Conservation (phyloP, 2,113 vertebrate species). For the Perca fluviatilis region DNA sequence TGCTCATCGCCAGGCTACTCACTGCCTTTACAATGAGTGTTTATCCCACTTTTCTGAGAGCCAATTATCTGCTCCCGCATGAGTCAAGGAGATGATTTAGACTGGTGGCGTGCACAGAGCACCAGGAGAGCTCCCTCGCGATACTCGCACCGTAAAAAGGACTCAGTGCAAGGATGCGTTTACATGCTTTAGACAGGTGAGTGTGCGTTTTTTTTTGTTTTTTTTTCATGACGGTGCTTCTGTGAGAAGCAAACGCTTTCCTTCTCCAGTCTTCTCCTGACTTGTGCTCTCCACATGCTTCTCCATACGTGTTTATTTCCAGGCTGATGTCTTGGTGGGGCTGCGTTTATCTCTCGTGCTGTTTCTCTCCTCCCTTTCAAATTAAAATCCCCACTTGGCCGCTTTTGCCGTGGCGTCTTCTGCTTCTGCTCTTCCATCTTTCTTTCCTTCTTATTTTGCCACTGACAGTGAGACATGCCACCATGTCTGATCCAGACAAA, state of each 20-base stretch:
- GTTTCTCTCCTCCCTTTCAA: slow-evolving; percentile 16
- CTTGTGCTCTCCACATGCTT: slow-evolving; percentile 10
- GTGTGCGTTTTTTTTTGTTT: slow-evolving; percentile 3
- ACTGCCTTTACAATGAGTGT: slow-evolving; percentile 67
- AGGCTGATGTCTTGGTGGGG: neutral
- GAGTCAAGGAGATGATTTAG: slow-evolving; percentile 79
- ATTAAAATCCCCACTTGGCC: slow-evolving; percentile 15
- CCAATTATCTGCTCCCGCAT: slow-evolving; percentile 73
- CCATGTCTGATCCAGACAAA: slow-evolving; percentile 2
- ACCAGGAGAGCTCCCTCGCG: slow-evolving; percentile 20
- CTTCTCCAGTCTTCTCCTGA: neutral
- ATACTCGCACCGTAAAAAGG: slow-evolving; percentile 9
- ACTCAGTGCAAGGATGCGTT: slow-evolving; percentile 18
- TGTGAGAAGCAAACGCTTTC: neutral
- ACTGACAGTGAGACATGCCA: slow-evolving; percentile 28
- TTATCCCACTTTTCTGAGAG: slow-evolving; percentile 80
- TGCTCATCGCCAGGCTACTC: slow-evolving; percentile 3
- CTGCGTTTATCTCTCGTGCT: neutral
- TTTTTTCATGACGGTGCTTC: neutral
- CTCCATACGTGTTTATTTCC: neutral
- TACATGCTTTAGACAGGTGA: slow-evolving; percentile 54
- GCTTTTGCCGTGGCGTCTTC: neutral
- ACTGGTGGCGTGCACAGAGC: slow-evolving; percentile 64
- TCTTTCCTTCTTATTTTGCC: neutral
- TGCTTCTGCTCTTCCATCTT: neutral